Conservation (phyloP, 2,888 invertebrate genomes). For the Terebella lapidaria region DNA sequence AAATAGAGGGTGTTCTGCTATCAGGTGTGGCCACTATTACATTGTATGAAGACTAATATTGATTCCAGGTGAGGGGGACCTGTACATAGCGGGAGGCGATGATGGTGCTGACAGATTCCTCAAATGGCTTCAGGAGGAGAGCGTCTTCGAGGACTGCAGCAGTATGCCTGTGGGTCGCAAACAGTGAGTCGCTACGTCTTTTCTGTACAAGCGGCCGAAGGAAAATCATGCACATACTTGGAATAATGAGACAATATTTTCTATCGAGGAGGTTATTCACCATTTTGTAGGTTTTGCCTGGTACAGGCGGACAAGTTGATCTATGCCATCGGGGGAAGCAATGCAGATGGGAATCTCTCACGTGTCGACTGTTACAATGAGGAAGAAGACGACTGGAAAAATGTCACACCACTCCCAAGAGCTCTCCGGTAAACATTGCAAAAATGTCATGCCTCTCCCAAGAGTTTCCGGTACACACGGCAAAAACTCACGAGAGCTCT, state of each 20-base stretch:
- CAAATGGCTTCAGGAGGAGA: conserved; percentile 14
- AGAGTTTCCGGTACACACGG: no score
- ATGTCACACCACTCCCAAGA: conserved; percentile 18
- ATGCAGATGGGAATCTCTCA: conserved; percentile 17
- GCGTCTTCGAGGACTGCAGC: conserved; percentile 13
- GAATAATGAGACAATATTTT: no score
- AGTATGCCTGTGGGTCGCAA: conserved; percentile 14
- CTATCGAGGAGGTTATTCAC: no score
- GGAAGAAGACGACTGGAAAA: conserved; percentile 18
- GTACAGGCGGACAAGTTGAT: conserved; percentile 21
- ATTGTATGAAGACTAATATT: no score
- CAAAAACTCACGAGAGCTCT: no score
- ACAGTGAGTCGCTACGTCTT: conserved; percentile 15
- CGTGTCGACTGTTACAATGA: conserved; percentile 14
- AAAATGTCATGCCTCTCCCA: no score
- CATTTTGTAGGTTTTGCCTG: conserved; percentile 18
- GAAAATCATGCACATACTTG: no score
- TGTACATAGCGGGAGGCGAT: conserved; percentile 23
- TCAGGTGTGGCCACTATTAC: no score
- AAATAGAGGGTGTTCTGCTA: no score
- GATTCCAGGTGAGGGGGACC: conserved; percentile 11
- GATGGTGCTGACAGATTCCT: conserved; percentile 8
- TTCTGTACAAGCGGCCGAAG: no score
- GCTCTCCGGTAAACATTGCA: conserved; percentile 16
- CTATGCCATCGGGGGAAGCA: conserved; percentile 19